These are phyloP conservation scores for Aselliscus stoliczkanus DNA, from an alignment of 2,797 vertebrate species.

Conservation along the genomic window DNA sequence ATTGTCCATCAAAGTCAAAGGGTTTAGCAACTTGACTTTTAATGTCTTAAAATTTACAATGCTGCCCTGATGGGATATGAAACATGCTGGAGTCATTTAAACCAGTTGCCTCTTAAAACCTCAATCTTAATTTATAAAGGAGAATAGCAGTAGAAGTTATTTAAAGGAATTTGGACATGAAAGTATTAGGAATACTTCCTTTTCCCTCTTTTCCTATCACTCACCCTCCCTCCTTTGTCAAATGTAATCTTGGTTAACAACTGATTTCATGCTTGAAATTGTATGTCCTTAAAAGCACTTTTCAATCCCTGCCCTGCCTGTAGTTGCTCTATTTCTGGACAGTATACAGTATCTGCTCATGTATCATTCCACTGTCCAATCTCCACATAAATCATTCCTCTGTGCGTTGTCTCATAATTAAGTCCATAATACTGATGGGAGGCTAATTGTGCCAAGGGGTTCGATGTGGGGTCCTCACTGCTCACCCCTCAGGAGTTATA, in stretches of 20 bases:
- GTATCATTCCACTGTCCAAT: background rate
- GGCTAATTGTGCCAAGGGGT: background rate
- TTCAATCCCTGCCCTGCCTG: background rate
- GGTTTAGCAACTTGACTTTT: background rate
- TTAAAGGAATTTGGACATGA: background rate
- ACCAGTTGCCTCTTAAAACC: background rate
- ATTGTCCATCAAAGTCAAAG: conserved; percentile 6
- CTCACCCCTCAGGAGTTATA: background rate
- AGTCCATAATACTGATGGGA: background rate
- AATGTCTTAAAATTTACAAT: background rate
- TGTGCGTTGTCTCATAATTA: background rate
- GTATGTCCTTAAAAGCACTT: background rate
- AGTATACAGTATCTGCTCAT: background rate
- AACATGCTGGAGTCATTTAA: background rate
- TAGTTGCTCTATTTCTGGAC: background rate
- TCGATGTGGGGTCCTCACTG: background rate
- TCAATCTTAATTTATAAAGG: background rate
- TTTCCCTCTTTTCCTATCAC: background rate
- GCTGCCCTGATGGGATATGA: background rate
- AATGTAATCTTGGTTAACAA: background rate
- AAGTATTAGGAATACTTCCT: background rate
- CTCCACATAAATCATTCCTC: background rate
- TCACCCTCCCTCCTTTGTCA: background rate
- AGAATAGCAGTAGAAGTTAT: background rate
- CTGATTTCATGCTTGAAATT: background rate